Conservation (phyloP, 1,140 invertebrate species). For the Pentalonia nigronervosa region DNA sequence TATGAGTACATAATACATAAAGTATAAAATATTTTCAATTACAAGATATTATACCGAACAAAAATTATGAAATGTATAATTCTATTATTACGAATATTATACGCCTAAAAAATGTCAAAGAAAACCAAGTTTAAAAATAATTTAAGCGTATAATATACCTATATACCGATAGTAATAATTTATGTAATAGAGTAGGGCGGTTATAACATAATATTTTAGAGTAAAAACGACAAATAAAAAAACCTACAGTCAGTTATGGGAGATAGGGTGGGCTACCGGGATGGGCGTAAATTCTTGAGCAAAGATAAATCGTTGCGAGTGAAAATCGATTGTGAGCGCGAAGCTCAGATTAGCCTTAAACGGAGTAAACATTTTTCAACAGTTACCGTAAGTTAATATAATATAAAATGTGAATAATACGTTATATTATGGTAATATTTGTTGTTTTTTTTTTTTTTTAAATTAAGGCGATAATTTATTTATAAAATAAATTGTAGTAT, state of each 20-base stretch:
- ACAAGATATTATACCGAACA: neutral
- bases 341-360: neutral
- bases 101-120: neutral
- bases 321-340: neutral
- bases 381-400: neutral
- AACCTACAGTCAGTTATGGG: neutral
- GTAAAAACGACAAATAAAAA: neutral
- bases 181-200: neutral
- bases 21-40: neutral
- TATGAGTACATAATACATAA: too few species aligned
- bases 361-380: conserved; percentile 7
- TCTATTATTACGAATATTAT: neutral
- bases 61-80: neutral
- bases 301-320: neutral
- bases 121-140: neutral
- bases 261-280: neutral
- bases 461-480: neutral
- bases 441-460: neutral
- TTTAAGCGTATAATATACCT: neutral
- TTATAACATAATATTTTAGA: neutral
- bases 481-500: too few species aligned
- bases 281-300: neutral
- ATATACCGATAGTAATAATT: neutral
- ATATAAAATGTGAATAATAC: neutral
- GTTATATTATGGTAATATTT: conserved; percentile 12